These are phyloP conservation scores for Trissolcus basalis DNA, from an alignment of 1,140 invertebrate species.

Conservation along the genomic window DNA sequence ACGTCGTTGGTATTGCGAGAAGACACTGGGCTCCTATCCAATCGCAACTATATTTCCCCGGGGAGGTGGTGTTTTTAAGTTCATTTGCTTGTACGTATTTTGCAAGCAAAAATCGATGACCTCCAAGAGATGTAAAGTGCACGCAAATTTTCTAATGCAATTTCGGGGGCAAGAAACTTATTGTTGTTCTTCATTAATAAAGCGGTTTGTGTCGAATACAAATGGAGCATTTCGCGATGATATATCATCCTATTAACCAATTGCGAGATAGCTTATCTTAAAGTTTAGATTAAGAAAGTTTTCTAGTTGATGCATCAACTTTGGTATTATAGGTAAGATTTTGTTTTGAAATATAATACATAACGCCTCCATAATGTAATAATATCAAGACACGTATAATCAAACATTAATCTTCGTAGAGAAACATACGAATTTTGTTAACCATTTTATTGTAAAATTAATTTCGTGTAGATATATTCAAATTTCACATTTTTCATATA, in stretches of 20 bases:
- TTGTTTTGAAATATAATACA: too few relatives aligned
- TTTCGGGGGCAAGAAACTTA: conserved; percentile 34
- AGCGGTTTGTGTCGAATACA: conserved; percentile 47
- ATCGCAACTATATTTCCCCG: conserved; percentile 65
- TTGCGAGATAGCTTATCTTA: conserved; percentile 41
- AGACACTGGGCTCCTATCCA: conserved; percentile 60
- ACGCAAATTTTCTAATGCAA: not conserved
- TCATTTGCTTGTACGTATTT: too few relatives aligned
- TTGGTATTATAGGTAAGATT: conserved; percentile 5
- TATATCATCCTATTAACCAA: conserved; percentile 60
- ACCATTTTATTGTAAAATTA: too few relatives aligned
- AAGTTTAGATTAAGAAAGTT: conserved; percentile 60
- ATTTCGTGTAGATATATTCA: too few relatives aligned
- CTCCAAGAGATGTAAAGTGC: not conserved
- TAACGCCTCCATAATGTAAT: too few relatives aligned
- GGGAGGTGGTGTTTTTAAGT: conserved; percentile 23
- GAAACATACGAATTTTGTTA: too few relatives aligned
- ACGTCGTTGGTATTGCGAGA: conserved; percentile 49
- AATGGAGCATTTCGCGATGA: conserved; percentile 49
- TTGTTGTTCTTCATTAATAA: conserved; percentile 44
- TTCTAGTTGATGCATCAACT: conserved; percentile 42
- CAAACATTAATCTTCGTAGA: too few relatives aligned
- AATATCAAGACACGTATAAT: too few relatives aligned
- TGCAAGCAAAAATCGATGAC: too few relatives aligned
- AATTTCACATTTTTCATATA: too few relatives aligned